These are phyloP conservation scores for Panthera tigris DNA, from an alignment of 2,113 vertebrate species.

Conservation along the genomic window DNA sequence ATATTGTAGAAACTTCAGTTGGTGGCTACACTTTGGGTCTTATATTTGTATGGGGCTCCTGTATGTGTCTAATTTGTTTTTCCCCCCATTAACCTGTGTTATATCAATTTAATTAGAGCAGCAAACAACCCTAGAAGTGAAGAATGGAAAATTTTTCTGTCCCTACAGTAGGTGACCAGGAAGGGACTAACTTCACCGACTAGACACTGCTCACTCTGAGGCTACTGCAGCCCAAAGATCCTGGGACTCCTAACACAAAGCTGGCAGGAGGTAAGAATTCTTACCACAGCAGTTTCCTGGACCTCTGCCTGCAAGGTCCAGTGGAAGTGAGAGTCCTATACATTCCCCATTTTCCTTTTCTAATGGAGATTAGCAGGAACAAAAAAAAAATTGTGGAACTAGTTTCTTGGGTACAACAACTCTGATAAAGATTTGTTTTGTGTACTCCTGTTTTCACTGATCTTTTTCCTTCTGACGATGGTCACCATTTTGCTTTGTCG, in stretches of 20 bases:
- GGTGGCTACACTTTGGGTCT: not conserved
- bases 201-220: not conserved
- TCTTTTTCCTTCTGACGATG: not conserved
- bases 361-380: not conserved
- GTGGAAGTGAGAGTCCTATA: not conserved
- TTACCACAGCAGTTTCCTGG: not conserved
- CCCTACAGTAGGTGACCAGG: not conserved
- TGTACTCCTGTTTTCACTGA: not conserved
- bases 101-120: not conserved
- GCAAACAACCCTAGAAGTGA: not conserved
- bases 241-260: not conserved
- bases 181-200: not conserved
- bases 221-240: not conserved
- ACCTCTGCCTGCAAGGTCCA: not conserved
- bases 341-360: not conserved
- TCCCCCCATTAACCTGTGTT: not conserved
- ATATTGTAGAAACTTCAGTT: not conserved
- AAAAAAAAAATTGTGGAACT: not conserved
- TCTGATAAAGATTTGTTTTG: not conserved
- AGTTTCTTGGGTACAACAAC: not conserved
- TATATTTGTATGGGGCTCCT: not conserved
- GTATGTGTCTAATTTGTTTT: not conserved
- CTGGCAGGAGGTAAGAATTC: not conserved
- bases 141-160: not conserved
- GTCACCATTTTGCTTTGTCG: not conserved